Base-by-base conservation (phyloP, 2,797 vertebrate genomes). In the Sarcophilus harrisii region DNA sequence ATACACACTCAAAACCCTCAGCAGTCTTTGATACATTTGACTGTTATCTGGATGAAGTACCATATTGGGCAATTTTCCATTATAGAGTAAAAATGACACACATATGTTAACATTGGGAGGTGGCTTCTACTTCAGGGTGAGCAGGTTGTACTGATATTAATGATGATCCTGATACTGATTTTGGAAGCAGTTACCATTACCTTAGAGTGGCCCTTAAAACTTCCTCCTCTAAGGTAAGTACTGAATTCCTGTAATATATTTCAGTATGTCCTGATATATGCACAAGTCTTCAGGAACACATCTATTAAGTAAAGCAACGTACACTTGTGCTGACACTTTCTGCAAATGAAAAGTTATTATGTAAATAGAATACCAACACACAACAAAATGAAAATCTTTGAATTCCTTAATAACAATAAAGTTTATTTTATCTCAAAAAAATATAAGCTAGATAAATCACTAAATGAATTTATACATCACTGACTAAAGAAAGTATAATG, bases 321-420 rank as follows among this genome's bases (percentile, higher is more conserved):
- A 87, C 3, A 87, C 73, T 38, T 87, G 38, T 87, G 38, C 73
- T 87, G 73, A 87, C 1, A 0, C 30, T 1, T 24, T 94, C 45
- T 91, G 58, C 13, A 95, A 95, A 96, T 32, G 32, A 62, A 30
- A 95, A 96, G 58, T 28, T 8, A 94, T 95, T 55, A 90, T 57
- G 28, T 87, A 52, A 94, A 54, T 38, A 45, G 38, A 87, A 87
- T 87, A 87, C 97, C 96, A 98, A 97, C 95, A 98, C 93, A 98
- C 95, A 98, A 97, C 97, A 98, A 97, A 95, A 92, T 95, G 94
- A 95, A 30, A 92, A 12, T 57, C 57, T 91, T 91, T 32, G 94
- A 96, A 95, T 87, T 95, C 92, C 87, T 95, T 27, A 30, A 81
- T 45, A 87, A 97, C 95, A 87, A 87, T 89, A n/a, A 91, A 30